Evolutionary conservation across 2,113 vertebrate species (phyloP).

Genomic region (Heptranchias perlo): DNA sequence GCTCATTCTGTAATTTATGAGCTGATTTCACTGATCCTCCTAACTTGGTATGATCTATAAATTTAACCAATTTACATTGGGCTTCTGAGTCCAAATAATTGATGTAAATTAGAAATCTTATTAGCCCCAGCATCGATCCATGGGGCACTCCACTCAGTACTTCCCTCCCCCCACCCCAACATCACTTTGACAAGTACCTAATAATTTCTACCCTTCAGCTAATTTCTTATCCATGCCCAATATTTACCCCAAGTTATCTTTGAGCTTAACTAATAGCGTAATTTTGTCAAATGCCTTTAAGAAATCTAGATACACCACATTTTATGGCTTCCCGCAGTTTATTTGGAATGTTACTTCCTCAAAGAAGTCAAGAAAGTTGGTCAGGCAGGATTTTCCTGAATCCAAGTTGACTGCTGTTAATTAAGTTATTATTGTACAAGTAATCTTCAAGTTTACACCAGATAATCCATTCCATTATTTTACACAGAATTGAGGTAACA

Average conservation of each 20-base stretch:
- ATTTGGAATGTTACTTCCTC: not conserved
- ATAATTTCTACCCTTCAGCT: not conserved
- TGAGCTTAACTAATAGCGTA: not conserved
- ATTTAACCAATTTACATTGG: not conserved
- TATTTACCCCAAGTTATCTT: not conserved
- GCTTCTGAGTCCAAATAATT: not conserved
- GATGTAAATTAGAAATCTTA: not conserved
- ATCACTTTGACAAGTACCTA: not conserved
- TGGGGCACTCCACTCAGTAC: not conserved
- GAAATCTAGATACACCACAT: not conserved
- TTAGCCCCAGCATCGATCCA: not conserved
- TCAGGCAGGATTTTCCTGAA: not conserved
- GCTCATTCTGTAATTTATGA: not conserved
- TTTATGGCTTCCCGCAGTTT: not conserved
- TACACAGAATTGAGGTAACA: not conserved
- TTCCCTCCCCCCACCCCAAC: not conserved
- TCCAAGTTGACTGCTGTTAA: not conserved
- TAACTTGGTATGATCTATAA: not conserved
- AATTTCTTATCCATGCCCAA: not conserved
- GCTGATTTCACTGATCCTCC: not conserved
- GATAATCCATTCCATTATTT: not conserved
- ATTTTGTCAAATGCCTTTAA: not conserved
- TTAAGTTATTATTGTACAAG: not conserved
- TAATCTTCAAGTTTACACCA: not conserved
- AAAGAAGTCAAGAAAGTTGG: not conserved